phyloP scores from a whole-genome alignment of 2,797 vertebrate species.

The Perodicticus potto region DNA sequence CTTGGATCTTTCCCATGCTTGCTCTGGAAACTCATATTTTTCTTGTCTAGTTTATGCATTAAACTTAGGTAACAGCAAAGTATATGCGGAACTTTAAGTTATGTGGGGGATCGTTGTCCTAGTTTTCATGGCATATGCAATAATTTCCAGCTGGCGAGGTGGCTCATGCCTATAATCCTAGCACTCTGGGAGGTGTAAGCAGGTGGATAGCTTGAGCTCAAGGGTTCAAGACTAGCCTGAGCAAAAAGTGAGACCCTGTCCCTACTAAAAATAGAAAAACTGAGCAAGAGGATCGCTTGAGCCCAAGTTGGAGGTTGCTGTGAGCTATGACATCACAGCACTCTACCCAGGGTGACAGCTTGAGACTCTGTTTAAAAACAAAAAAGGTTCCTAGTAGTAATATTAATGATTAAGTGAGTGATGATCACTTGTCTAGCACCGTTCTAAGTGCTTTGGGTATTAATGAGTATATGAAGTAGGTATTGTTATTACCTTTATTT shows the following conservation, averaged over 20 bases:
- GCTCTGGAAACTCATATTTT: not conserved
- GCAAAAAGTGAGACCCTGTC: too few species aligned
- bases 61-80: constrained; percentile 18
- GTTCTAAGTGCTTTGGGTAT: not conserved
- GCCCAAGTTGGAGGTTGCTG: too few species aligned
- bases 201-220: too few species aligned
- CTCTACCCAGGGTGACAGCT: too few species aligned
- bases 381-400: not conserved
- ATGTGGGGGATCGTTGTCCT: not conserved
- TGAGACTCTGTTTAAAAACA: too few species aligned
- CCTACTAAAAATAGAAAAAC: too few species aligned
- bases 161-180: too few species aligned
- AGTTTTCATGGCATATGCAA: not conserved
- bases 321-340: too few species aligned
- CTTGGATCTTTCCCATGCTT: not conserved
- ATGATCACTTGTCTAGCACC: not conserved
- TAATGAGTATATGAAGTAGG: not conserved
- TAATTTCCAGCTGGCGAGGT: not conserved
- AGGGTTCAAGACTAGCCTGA: too few species aligned
- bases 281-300: too few species aligned
- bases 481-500: constrained; percentile 6
- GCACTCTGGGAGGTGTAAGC: too few species aligned
- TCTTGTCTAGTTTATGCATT: constrained; percentile 5
- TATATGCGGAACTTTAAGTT: not conserved
- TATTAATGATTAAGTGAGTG: not conserved